These are phyloP conservation scores for Lethenteron reissneri DNA, from an alignment of 2,113 vertebrate genomes.

Conservation along the genomic window DNA sequence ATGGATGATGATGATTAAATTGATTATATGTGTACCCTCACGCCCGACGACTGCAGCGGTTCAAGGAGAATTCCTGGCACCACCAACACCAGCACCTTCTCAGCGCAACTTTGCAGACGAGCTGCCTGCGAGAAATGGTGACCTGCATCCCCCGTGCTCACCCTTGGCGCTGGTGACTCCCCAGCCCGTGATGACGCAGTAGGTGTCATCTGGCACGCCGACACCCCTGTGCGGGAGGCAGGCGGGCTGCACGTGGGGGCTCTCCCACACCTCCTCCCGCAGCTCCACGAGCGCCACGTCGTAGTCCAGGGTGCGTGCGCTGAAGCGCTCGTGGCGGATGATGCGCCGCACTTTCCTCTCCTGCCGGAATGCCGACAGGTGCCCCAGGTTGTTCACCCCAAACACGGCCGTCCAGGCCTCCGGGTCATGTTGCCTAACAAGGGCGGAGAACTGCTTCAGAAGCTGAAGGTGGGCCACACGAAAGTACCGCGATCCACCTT, in stretches of 20 bases:
- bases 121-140: too few species aligned
- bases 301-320: slow-evolving; percentile 64
- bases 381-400: slow-evolving; percentile 72
- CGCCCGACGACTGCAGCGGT: too few species aligned
- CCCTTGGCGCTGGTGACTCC: slow-evolving; percentile 82
- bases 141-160: slow-evolving; percentile 21
- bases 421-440: too few species aligned
- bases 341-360: slow-evolving; percentile 43
- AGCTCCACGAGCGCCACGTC: slow-evolving; percentile 84
- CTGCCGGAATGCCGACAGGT: slow-evolving; percentile 48
- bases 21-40: too few species aligned
- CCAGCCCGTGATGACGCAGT: slow-evolving; percentile 94
- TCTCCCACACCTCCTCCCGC: slow-evolving; percentile 34
- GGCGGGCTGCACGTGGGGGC: slow-evolving; percentile 49
- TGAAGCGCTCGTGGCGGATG: slow-evolving; percentile 71
- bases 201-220: slow-evolving; percentile 41
- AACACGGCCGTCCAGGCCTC: slow-evolving; percentile 55
- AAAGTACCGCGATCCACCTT: too few species aligned
- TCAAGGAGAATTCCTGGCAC: too few species aligned
- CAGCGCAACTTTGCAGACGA: too few species aligned
- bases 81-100: too few species aligned
- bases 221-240: slow-evolving; percentile 39
- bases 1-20: too few species aligned
- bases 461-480: too few species aligned
- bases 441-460: too few species aligned